Percentiles rank a stretch among this genome's conserved stretches.
These are phyloP conservation scores for Leptodirus hochenwartii DNA, from an alignment of 2,888 invertebrate species.

Conservation along the genomic window DNA sequence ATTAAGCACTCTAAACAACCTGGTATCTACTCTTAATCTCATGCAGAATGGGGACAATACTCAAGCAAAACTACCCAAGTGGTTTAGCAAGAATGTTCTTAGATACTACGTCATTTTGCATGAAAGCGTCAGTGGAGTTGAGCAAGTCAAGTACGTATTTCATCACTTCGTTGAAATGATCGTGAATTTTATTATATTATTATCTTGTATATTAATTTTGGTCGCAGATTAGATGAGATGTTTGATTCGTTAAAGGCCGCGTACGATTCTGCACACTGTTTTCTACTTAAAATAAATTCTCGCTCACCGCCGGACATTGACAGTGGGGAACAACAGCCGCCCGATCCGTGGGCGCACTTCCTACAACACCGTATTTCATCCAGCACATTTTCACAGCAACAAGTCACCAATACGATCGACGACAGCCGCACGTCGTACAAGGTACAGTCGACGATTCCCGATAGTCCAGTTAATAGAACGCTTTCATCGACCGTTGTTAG, in stretches of 20 bases:
- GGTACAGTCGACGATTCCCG: too few relatives aligned
- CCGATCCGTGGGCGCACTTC: constrained; percentile 76
- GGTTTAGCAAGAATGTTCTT: constrained; percentile 63
- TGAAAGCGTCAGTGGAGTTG: constrained; percentile 55
- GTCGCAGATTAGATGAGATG: constrained; percentile 54
- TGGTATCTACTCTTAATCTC: constrained; percentile 66
- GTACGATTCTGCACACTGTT: constrained; percentile 76
- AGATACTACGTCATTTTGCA: constrained; percentile 82
- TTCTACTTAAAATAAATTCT: constrained; percentile 80
- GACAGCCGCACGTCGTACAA: too few relatives aligned
- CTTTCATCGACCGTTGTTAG: constrained; percentile 5
- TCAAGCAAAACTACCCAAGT: constrained; percentile 67
- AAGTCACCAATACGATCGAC: constrained; percentile 20
- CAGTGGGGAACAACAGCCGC: constrained; percentile 34
- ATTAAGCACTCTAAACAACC: constrained; percentile 59
- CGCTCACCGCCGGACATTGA: constrained; percentile 32
- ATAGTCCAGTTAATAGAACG: too few relatives aligned
- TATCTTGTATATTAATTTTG: background rate
- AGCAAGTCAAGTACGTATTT: constrained; percentile 58
- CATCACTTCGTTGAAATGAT: background rate
- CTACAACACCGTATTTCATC: constrained; percentile 34
- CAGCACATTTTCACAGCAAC: too few relatives aligned
- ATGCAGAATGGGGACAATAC: constrained; percentile 56
- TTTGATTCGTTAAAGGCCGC: constrained; percentile 73
- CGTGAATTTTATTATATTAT: background rate